Base-by-base conservation (phyloP, 2,797 vertebrate species). In the Etheostoma perlongum region DNA sequence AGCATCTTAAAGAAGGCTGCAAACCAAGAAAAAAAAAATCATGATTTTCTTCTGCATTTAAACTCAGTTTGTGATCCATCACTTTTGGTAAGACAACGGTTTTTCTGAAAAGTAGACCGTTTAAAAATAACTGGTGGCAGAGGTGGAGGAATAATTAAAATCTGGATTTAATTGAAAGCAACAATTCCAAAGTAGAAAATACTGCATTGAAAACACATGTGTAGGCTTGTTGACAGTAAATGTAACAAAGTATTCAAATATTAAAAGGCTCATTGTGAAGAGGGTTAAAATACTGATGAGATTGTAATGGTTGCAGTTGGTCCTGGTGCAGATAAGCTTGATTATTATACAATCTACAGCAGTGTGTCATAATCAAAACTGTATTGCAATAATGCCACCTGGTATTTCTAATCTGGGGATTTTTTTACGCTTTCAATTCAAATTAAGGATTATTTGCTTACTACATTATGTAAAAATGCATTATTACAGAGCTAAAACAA, bases 11-110 rank as follows among this genome's bases (percentile, higher is more conserved):
- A n/a, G 12, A 7, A 54, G 67, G 36, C n/a, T 10, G 36, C 9
- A 40, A 40, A 70, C 21, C 23, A 12, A 25, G 10, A 40, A 40
- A 25, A 30, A 25, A 70, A 25, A 70, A 78, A 61, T 52, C 27
- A 49, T 6, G 4, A 65, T 25, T 47, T 8, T 55, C 6, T 16
- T 40, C 30, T 42, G 33, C 40, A 40, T 66, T 61, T 21, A 8
- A 27, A 25, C 13, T 25, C 2, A 19, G 16, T 27, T 16, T 78
- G 36, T 19, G 27, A 51, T 55, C 13, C 36, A 40, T 40, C 36
- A 11, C 3, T 40, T 40, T 40, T 11, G 10, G 36, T 40, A 11
- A 40, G 36, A 40, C 36, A 40, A 11, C 10, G 36, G 36, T 40
- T 10, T 40, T n/a, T n/a, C n/a, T n/a, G n/a, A n/a, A 40, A 40